phyloP scores from a whole-genome alignment of 2,113 vertebrate species.

The Sylvia atricapilla region DNA sequence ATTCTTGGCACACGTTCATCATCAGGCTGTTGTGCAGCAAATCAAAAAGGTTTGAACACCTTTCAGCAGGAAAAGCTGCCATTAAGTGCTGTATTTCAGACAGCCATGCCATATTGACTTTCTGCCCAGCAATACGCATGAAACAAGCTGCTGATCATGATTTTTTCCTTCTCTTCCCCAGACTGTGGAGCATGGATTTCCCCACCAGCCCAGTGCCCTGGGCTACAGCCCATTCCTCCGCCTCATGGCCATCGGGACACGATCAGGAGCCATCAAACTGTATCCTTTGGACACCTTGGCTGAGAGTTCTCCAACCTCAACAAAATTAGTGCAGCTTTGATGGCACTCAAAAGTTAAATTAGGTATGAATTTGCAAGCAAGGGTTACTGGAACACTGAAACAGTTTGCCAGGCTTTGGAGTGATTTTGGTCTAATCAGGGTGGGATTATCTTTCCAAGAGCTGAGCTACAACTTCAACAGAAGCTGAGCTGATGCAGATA shows the following conservation, averaged over 20 bases:
- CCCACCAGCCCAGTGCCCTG: constrained; percentile 96
- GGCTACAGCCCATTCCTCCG: constrained; percentile 86
- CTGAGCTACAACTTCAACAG: not conserved
- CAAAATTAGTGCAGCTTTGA: not conserved
- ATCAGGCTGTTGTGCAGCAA: not conserved
- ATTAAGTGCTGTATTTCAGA: not conserved
- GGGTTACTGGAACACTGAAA: not conserved
- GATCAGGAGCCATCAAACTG: constrained; percentile 95
- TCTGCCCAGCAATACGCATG: not conserved
- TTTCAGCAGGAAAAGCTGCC: not conserved
- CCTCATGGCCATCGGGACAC: constrained; percentile 93
- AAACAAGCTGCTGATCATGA: not conserved
- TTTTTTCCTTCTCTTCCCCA: constrained; percentile 63
- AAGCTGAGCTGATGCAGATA: constrained; percentile 1
- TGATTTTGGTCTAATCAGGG: not conserved
- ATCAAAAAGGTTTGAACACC: not conserved
- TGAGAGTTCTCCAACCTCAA: not conserved
- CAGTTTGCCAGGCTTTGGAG: not conserved
- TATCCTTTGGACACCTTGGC: constrained; percentile 77
- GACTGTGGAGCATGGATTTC: constrained; percentile 98
- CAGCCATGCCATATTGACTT: not conserved
- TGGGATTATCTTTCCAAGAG: not conserved
- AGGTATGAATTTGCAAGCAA: not conserved
- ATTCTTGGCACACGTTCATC: not conserved
- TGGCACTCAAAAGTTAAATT: not conserved